A percentile compares a stretch with the other conserved stretches of the same genome.
Evolutionary conservation across 2,888 invertebrate genomes (phyloP).

Genomic region (Oligia fasciuncula): DNA sequence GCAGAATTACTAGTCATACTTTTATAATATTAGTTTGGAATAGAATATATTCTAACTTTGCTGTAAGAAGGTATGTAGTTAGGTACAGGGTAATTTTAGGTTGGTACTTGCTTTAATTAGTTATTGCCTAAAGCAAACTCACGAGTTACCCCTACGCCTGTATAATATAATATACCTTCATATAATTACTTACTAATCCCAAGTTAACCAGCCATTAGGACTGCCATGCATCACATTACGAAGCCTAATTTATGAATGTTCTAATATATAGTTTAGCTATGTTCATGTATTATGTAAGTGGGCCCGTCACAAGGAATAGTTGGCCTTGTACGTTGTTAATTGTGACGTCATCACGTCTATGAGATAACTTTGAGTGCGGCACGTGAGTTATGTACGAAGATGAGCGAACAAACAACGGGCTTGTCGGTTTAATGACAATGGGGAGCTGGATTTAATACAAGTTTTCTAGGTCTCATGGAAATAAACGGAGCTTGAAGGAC

Average conservation of each 20-base stretch:
- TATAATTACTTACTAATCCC: not conserved
- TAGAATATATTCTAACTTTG: not conserved
- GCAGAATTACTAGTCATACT: not conserved
- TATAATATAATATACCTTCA: not conserved
- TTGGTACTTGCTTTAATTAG: not conserved
- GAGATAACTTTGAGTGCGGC: constrained; percentile 16
- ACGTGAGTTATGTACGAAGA: constrained; percentile 23
- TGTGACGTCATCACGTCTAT: constrained; percentile 30
- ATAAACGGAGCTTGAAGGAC: not conserved
- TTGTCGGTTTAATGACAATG: constrained; percentile 12
- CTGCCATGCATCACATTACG: constrained; percentile 26
- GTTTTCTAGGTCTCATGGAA: not conserved
- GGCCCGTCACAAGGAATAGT: constrained; percentile 20
- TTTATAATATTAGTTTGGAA: not conserved
- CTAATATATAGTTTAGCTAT: constrained; percentile 20
- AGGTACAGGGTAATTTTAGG: not conserved
- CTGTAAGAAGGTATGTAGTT: not conserved
- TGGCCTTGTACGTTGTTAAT: constrained; percentile 10
- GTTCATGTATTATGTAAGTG: constrained; percentile 9
- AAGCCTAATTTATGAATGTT: constrained; percentile 37
- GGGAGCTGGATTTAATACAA: not conserved
- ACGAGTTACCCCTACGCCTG: not conserved
- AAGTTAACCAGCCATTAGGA: not conserved
- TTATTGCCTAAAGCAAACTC: not conserved
- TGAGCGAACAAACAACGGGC: constrained; percentile 12